phyloP scores from a whole-genome alignment of 2,113 vertebrate genomes.

The human region GRCh38 chr12:19758501-19759000 shows the following conservation, averaged over 20 bases:
- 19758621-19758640: neutral
- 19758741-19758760: neutral
- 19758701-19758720: slow-evolving; percentile 26
- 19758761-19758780: neutral
- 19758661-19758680: neutral
- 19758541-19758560: neutral
- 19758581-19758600: neutral
- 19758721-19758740: neutral
- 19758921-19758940: neutral
- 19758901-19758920: neutral
- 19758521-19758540: neutral
- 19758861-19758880: slow-evolving; percentile 6
- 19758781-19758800: neutral
- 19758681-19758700: neutral
- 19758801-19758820: slow-evolving; percentile 32
- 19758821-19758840: neutral
- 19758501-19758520: neutral
- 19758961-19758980: neutral
- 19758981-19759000: neutral
- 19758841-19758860: neutral
- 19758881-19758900: neutral
- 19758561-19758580: neutral
- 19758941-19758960: slow-evolving; percentile 2
- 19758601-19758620: neutral
- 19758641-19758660: neutral